These are phyloP conservation scores for Lutra lutra DNA, from an alignment of 2,797 vertebrate species.

Conservation along the genomic window DNA sequence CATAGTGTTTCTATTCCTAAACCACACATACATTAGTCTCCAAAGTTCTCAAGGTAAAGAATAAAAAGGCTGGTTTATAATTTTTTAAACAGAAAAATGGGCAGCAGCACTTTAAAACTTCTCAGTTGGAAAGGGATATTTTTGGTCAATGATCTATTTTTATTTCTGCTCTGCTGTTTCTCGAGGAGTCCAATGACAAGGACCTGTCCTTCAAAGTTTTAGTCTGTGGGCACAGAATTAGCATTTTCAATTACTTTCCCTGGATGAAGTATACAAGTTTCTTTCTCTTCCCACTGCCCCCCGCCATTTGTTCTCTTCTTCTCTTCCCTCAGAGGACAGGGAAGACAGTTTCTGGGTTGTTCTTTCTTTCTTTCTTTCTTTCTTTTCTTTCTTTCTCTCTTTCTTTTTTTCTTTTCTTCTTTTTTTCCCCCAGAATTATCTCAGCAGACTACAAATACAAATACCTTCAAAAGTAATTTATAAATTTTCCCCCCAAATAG, in stretches of 20 bases:
- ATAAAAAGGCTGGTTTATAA: conserved; percentile 73
- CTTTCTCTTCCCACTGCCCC: conserved; percentile 49
- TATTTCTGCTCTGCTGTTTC: conserved; percentile 86
- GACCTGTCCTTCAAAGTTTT: conserved; percentile 85
- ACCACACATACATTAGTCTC: conserved; percentile 64
- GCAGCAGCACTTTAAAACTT: conserved; percentile 82
- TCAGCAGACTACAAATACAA: conserved; percentile 61
- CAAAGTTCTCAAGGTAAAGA: conserved; percentile 59
- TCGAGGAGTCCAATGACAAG: conserved; percentile 85
- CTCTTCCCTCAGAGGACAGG: conserved; percentile 22
- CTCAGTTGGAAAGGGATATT: conserved; percentile 85
- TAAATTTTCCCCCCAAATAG: conserved; percentile 23
- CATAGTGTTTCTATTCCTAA: conserved; percentile 44
- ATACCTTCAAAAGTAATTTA: conserved; percentile 65
- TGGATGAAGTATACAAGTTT: conserved; percentile 59
- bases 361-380: conserved; percentile 45
- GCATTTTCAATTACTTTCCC: conserved; percentile 85
- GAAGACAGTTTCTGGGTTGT: conserved; percentile 58
- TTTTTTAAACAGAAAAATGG: conserved; percentile 73
- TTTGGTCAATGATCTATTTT: conserved; percentile 89
- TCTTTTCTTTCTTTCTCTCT: conserved; percentile 22
- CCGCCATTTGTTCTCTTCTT: neutral
- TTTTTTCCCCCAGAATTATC: neutral
- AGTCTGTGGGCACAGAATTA: conserved; percentile 80
- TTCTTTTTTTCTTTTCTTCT: neutral